A percentile compares a stretch with the other conserved stretches of the same genome.
Evolutionary conservation across 2,113 vertebrate genomes (phyloP).

Genomic region (Saccopteryx bilineata): DNA sequence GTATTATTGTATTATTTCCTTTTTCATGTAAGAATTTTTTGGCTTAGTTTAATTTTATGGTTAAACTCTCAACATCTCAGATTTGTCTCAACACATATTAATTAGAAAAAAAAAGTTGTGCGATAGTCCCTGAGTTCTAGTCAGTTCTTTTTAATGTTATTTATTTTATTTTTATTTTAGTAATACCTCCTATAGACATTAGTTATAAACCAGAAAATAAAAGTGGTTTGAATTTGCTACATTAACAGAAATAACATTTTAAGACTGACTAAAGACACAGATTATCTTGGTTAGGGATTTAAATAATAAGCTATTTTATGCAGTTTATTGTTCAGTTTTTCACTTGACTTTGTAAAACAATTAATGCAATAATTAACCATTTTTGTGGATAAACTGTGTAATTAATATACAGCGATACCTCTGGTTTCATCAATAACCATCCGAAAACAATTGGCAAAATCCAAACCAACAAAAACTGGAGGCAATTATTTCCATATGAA

Average conservation of each 20-base stretch:
- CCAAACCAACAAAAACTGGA: too few species aligned
- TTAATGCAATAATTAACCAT: not conserved
- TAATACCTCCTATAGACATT: not conserved
- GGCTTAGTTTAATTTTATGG: conserved; percentile 23
- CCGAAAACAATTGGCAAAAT: too few species aligned
- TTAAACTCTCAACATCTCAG: not conserved
- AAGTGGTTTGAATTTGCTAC: conserved; percentile 23
- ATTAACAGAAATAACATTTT: conserved; percentile 15
- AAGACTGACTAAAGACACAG: not conserved
- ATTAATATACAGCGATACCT: not conserved
- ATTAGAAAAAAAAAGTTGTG: not conserved
- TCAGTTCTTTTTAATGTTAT: not conserved
- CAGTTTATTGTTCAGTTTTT: conserved; percentile 22
- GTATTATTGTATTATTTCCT: not conserved
- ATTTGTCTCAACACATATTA: not conserved
- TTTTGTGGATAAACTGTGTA: not conserved
- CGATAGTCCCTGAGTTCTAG: not conserved
- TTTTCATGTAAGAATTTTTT: not conserved
- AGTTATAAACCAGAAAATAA: conserved; percentile 26
- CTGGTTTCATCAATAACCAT: too few species aligned
- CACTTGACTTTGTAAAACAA: conserved; percentile 38
- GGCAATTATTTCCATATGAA: too few species aligned
- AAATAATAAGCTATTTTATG: conserved; percentile 30
- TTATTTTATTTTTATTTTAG: conserved; percentile 33
- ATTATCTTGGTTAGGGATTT: not conserved